These are phyloP conservation scores for Drosophila ambigua DNA, from an alignment of 1,140 invertebrate genomes.

Conservation along the genomic window DNA sequence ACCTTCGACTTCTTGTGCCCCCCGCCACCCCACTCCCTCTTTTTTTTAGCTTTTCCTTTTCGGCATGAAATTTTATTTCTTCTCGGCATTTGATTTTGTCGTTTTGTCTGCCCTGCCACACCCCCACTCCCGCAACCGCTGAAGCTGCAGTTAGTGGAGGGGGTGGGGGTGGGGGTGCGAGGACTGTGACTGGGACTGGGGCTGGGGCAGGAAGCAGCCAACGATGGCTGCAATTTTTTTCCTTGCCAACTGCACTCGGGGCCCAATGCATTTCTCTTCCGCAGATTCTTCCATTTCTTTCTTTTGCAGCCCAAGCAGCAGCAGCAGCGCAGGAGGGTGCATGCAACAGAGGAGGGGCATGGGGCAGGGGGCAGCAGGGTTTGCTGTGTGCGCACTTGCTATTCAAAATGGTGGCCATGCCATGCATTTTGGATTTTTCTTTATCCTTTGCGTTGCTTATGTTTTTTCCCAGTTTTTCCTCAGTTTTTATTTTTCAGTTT, in stretches of 20 bases:
- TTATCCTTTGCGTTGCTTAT: slow-evolving; percentile 56
- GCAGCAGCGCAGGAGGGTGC: background rate
- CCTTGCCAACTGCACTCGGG: slow-evolving; percentile 66
- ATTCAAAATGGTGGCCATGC: slow-evolving; percentile 81
- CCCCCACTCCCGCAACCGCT: slow-evolving; percentile 9
- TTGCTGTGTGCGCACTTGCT: slow-evolving; percentile 64
- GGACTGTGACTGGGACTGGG: slow-evolving; percentile 7
- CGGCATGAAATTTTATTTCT: slow-evolving; percentile 73
- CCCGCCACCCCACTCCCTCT: too few species aligned
- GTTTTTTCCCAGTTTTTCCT: slow-evolving; percentile 56
- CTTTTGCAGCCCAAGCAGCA: slow-evolving; percentile 28
- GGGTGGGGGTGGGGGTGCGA: background rate
- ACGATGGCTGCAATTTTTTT: slow-evolving; percentile 62
- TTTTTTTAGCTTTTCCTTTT: slow-evolving; percentile 51
- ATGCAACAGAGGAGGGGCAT: background rate
- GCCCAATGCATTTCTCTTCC: slow-evolving; percentile 68
- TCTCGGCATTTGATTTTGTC: slow-evolving; percentile 79
- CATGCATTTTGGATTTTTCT: slow-evolving; percentile 68
- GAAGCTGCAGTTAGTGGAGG: slow-evolving; percentile 32
- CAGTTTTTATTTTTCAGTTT: slow-evolving; percentile 54
- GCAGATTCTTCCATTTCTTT: slow-evolving; percentile 32
- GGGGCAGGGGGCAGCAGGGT: slow-evolving; percentile 1
- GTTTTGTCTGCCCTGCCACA: slow-evolving; percentile 45
- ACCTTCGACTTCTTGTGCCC: slow-evolving; percentile 45
- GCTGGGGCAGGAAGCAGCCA: slow-evolving; percentile 36